Base-by-base conservation (phyloP, 2,113 vertebrate genomes). In the Smithornis capensis region DNA sequence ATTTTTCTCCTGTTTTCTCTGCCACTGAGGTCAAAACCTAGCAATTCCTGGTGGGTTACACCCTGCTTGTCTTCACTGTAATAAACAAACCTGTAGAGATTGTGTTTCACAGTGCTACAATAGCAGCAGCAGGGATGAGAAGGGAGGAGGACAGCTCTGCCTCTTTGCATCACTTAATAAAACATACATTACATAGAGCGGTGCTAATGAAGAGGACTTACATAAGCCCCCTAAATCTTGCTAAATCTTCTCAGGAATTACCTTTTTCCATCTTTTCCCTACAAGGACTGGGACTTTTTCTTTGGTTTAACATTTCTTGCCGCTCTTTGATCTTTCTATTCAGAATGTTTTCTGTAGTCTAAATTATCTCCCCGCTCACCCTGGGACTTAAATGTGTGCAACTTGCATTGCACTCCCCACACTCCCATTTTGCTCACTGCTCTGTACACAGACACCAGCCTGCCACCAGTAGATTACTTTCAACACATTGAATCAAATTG, bases 231-330 rank as follows among this genome's bases (percentile, higher is more conserved):
- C 27, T 83, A 68, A 88, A 90, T 45, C 44, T 86, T 68, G 87
- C 37, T 91, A 91, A 87, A 84, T 96, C 83, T 88, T 88, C 79
- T 70, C 33, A 63, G 52, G 33, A 95, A 82, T 75, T 52, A 89
- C 64, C 21, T 74, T 70, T 78, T 81, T 89, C 80, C 37, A 67
- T 87, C 42, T 70, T n/a, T 55, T 45, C 27, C 29, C 38, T 78
- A 23, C 33, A 81, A 95, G 31, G 12, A 33, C 33, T 42, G 18
- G 2, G 37, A 38, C 23, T 74, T 77, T 52, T 60, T 67, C 50
- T 89, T 81, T 62, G 45, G 68, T 92, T 81, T 87, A 92, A 84
- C 77, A 67, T 84, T 78, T 82, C 81, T 84, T 84, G 35, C 52
- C 2, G 2, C 21, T 75, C 56, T 95, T 92, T 96, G 77, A 89